Base-by-base conservation (phyloP, 2,888 invertebrate genomes). In the Cataglyphis altisquamis region DNA sequence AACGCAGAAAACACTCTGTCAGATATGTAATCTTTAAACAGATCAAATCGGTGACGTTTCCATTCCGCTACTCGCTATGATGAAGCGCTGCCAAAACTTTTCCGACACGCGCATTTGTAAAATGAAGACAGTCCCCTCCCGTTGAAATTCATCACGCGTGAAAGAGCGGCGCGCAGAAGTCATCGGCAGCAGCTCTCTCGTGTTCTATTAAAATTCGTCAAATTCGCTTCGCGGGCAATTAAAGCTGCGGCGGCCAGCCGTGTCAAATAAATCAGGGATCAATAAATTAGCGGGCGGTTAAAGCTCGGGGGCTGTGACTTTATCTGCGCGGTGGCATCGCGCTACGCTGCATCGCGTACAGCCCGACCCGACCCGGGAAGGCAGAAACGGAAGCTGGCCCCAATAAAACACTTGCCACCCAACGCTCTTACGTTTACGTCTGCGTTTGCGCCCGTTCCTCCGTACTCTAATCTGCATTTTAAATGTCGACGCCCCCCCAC, bases 381-480 rank as follows among this genome's bases (percentile, higher is more conserved):
- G 78, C 86, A 83, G 84, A 84, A 92, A 87, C 92, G 92, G 92
- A 92, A 92, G 90, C 90, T 88, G 88, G 87, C 88, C 88, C 87
- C 92, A 89, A 92, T 92, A 92, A 92, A 92, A 92, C 92, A 92
- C 91, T 92, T 90, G 91, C 92, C 89, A 86, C 89, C 90, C 87
- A 86, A 86, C 88, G 87, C 90, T 87, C 87, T 90, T 88, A 87
- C 87, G 87, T 90, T 91, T 86, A 89, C 89, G 90, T 89, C 89
- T 88, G 88, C 90, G 90, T 89, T 86, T 85, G 84, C 86, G 86
- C 84, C 82, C 88, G 85, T 83, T 83, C 73, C 86, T 85, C 85
- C 87, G 84, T 78, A 85, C 85, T 89, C 92, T 92, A 92, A 92
- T 92, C 92, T 92, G 91, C 92, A 92, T 92, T 92, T 92, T 92